A percentile compares a stretch with the other conserved stretches of the same genome.
phyloP scores from a whole-genome alignment of 2,113 vertebrate genomes.

The Corythornis cristatus region DNA sequence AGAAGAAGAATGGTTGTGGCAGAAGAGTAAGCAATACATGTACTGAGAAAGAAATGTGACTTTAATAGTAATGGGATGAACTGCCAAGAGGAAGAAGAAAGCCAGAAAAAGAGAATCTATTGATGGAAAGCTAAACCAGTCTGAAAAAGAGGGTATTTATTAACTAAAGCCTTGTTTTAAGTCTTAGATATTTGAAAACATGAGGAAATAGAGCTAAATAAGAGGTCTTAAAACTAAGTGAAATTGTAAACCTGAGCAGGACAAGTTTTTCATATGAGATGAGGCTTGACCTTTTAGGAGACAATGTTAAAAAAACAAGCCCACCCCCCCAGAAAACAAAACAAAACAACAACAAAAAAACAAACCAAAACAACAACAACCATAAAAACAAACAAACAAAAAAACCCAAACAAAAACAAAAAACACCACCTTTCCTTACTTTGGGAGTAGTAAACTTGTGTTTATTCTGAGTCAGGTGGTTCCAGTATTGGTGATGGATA shows the following conservation, averaged over 20 bases:
- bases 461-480: not conserved
- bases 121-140: not conserved
- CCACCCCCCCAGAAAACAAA: not conserved
- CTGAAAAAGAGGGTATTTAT: not conserved
- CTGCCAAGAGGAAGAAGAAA: not conserved
- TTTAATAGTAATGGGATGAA: not conserved
- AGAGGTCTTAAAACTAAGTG: not conserved
- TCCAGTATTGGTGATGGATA: not conserved
- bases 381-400: too few relatives aligned
- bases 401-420: not conserved
- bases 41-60: not conserved
- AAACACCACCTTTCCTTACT: not conserved
- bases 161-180: not conserved
- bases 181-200: not conserved
- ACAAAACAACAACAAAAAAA: too few relatives aligned
- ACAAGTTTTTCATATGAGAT: not conserved
- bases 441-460: not conserved
- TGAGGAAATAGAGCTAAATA: not conserved
- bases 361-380: too few relatives aligned
- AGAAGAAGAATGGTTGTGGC: not conserved
- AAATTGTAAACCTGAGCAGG: not conserved
- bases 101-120: not conserved
- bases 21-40: not conserved
- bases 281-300: not conserved
- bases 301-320: not conserved